These are phyloP conservation scores for Zeugodacus cucurbitae DNA, from an alignment of 1,140 invertebrate genomes.

Conservation along the genomic window DNA sequence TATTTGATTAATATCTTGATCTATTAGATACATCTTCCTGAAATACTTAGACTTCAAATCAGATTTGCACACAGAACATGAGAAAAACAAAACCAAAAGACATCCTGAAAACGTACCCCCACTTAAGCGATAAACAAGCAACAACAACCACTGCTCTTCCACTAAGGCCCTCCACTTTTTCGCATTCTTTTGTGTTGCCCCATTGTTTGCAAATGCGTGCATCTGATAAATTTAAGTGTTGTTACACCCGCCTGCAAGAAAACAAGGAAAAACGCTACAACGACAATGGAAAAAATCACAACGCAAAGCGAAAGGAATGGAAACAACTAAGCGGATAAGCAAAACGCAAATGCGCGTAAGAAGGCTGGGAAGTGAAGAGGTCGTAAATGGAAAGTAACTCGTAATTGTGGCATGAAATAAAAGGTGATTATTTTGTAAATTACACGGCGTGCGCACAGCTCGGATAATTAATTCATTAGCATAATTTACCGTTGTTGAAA, in stretches of 20 bases:
- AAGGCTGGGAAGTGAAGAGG: background rate
- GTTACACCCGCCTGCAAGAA: background rate
- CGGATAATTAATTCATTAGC: conserved; percentile 36
- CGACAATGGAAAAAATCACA: background rate
- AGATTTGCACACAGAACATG: no score
- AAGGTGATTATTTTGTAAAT: conserved; percentile 39
- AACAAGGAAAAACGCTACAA: background rate
- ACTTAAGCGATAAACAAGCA: background rate
- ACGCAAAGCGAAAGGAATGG: background rate
- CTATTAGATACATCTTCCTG: no score
- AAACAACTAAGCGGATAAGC: background rate
- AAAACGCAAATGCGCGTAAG: background rate
- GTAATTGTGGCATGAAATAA: conserved; percentile 34
- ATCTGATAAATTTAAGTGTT: conserved; percentile 13
- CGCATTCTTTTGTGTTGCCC: background rate
- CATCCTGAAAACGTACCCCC: no score
- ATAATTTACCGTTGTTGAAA: conserved; percentile 36
- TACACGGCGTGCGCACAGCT: conserved; percentile 36
- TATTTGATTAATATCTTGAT: no score
- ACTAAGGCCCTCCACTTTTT: background rate
- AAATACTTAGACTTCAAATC: no score
- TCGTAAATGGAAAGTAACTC: conserved; percentile 25
- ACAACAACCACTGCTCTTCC: background rate
- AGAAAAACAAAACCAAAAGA: no score
- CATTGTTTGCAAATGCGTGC: conserved; percentile 1